phyloP scores from a whole-genome alignment of 2,888 invertebrate species.

The Lamellibrachia satsuma region DNA sequence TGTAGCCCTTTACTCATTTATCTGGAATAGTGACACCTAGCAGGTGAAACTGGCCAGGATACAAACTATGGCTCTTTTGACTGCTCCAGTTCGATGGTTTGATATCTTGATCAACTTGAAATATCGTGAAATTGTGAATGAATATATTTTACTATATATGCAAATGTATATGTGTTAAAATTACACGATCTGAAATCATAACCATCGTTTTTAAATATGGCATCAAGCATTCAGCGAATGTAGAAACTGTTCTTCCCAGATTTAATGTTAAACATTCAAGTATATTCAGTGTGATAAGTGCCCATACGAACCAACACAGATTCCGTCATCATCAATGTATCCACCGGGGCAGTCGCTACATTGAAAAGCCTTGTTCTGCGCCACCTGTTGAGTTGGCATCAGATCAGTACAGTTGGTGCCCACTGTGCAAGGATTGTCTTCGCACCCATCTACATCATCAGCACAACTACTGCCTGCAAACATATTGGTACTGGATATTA shows the following conservation, averaged over 20 bases:
- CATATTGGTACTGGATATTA: neutral
- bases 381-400: neutral
- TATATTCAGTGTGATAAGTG: neutral
- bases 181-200: no score
- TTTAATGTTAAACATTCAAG: no score
- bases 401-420: neutral
- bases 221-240: no score
- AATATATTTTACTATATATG: no score
- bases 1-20: no score
- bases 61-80: no score
- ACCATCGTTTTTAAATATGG: no score
- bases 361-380: neutral
- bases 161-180: no score
- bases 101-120: neutral
- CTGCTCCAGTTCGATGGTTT: no score
- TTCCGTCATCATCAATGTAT: neutral
- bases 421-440: neutral
- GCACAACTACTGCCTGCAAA: neutral
- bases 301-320: constrained; percentile 12
- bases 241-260: no score
- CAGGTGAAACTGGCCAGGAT: no score
- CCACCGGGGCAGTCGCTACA: neutral
- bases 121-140: neutral
- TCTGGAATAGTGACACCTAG: no score
- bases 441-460: neutral